Evolutionary conservation across 2,888 invertebrate species (phyloP).

Genomic region (Chelonus formosanus): DNA sequence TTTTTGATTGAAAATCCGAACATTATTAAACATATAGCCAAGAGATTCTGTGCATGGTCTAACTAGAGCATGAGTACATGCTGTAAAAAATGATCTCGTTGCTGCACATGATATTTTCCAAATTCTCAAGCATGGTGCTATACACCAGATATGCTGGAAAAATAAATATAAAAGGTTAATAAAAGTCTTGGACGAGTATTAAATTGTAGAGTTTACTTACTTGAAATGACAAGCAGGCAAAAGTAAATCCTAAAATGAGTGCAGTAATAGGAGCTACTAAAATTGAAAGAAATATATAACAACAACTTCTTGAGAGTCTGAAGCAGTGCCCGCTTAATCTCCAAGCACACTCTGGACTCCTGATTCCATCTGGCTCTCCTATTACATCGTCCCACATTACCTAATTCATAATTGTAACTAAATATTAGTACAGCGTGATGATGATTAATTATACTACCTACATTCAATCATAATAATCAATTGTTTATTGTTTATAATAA

Average conservation of each 20-base stretch:
- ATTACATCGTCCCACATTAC: constrained; percentile 78
- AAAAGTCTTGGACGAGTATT: too few relatives aligned
- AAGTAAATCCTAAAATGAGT: constrained; percentile 72
- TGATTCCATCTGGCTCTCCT: constrained; percentile 75
- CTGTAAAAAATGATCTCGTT: constrained; percentile 68
- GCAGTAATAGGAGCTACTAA: constrained; percentile 76
- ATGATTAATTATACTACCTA: neutral
- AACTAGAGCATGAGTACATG: constrained; percentile 71
- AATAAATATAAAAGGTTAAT: neutral
- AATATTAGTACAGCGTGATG: too few relatives aligned
- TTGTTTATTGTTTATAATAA: neutral
- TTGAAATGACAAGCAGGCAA: constrained; percentile 77
- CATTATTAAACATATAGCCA: constrained; percentile 72
- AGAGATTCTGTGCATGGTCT: constrained; percentile 72
- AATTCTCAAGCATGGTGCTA: constrained; percentile 73
- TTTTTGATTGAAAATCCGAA: constrained; percentile 69
- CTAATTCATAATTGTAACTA: constrained; percentile 58
- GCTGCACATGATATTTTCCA: constrained; percentile 75
- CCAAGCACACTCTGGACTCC: constrained; percentile 78
- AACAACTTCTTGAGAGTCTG: constrained; percentile 72
- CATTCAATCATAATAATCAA: neutral
- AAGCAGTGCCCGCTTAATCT: constrained; percentile 74
- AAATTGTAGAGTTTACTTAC: constrained; percentile 59
- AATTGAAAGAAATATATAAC: constrained; percentile 76
- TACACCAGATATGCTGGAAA: constrained; percentile 79